Evolutionary conservation across 2,113 vertebrate genomes (phyloP).

Genomic region (Macrotis lagotis): DNA sequence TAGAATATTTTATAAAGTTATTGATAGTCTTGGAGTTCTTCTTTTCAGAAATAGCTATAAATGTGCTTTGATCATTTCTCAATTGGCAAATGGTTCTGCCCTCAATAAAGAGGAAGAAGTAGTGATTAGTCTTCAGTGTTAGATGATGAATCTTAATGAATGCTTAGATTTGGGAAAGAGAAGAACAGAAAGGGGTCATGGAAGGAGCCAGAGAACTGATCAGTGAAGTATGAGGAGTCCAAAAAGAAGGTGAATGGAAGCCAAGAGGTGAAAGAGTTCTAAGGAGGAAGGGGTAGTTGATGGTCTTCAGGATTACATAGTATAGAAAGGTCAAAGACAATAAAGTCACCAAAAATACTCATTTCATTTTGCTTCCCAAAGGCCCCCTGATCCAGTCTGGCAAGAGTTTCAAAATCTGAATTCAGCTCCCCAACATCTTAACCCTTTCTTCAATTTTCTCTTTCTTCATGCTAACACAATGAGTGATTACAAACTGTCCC

Average conservation of each 20-base stretch:
- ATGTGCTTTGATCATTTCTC: no score
- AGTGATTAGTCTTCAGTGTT: background rate
- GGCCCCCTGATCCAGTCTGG: background rate
- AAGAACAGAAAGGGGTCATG: background rate
- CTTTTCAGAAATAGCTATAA: no score
- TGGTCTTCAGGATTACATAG: background rate
- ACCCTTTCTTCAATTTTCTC: background rate
- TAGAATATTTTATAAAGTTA: no score
- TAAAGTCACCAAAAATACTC: no score
- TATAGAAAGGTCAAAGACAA: background rate
- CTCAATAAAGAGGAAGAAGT: background rate
- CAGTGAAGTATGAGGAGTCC: background rate
- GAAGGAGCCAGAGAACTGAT: background rate
- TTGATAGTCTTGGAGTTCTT: no score
- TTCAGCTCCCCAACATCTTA: background rate
- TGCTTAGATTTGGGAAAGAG: background rate
- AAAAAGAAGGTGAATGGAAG: background rate
- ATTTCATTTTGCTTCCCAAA: background rate
- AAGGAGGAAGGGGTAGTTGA: background rate
- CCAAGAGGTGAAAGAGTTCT: background rate
- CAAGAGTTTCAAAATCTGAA: background rate
- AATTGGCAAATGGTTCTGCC: no score
- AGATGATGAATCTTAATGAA: background rate
- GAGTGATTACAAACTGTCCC: background rate
- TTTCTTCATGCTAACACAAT: background rate